A percentile compares a stretch with the other conserved stretches of the same genome.
These are phyloP conservation scores for Furnarius figulus DNA, from an alignment of 2,113 vertebrate genomes.

Conservation along the genomic window DNA sequence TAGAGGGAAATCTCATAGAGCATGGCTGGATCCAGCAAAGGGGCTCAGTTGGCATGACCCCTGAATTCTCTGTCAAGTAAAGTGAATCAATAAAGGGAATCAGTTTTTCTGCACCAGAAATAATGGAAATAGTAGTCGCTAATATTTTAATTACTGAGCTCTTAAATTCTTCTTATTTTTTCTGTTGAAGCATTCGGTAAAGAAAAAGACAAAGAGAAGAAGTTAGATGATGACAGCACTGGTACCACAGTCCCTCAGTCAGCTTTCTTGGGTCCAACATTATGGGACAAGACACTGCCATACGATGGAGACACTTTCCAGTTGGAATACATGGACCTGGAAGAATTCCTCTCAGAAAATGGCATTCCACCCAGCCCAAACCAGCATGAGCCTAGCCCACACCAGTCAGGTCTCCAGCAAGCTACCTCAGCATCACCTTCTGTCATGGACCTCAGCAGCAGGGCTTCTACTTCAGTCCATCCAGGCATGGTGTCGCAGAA, in stretches of 20 bases:
- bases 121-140: not conserved
- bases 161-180: not conserved
- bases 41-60: not conserved
- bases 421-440: conserved; percentile 81
- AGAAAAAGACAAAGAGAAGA: conserved; percentile 94
- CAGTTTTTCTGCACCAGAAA: not conserved
- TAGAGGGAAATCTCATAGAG: not conserved
- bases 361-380: conserved; percentile 92
- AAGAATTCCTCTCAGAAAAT: conserved; percentile 98
- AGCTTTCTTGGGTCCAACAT: conserved; percentile 94
- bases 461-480: conserved; percentile 85
- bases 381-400: conserved; percentile 81
- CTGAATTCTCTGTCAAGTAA: not conserved
- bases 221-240: conserved; percentile 89
- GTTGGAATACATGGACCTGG: conserved; percentile 99
- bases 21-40: not conserved
- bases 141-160: not conserved
- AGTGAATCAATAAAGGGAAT: not conserved
- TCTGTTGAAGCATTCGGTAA: conserved; percentile 85
- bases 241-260: conserved; percentile 87
- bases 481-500: conserved; percentile 82
- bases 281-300: conserved; percentile 98
- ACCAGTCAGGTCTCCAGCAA: conserved; percentile 79
- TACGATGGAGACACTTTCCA: conserved; percentile 97
- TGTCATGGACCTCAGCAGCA: conserved; percentile 92